Evolutionary conservation across 2,888 invertebrate genomes (phyloP).

Genomic region (Ethmia dodecea): DNA sequence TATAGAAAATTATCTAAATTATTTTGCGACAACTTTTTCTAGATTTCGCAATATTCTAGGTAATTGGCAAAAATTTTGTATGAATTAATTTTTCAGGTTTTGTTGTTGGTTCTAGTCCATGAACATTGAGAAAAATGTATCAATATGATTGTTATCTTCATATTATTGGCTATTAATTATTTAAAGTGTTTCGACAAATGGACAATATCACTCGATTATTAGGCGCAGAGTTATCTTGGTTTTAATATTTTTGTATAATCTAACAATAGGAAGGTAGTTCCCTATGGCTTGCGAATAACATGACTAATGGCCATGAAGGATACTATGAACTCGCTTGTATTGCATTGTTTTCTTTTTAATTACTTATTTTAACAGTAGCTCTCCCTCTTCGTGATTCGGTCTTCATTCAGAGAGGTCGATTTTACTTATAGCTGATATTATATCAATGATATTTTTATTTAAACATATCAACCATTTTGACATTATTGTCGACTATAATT

Average conservation of each 20-base stretch:
- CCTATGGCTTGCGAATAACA: slow-evolving; percentile 75
- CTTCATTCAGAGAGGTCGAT: slow-evolving; percentile 20
- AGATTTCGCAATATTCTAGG: slow-evolving; percentile 27
- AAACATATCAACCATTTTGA: slow-evolving; percentile 26
- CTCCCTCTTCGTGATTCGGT: slow-evolving; percentile 16
- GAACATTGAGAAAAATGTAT: slow-evolving; percentile 59
- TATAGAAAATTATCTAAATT: neutral
- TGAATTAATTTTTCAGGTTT: slow-evolving; percentile 42
- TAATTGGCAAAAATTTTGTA: slow-evolving; percentile 42
- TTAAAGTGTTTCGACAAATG: slow-evolving; percentile 37
- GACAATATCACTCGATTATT: slow-evolving; percentile 38
- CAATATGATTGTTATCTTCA: slow-evolving; percentile 44
- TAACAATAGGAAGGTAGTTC: slow-evolving; percentile 69
- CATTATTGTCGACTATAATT: slow-evolving; percentile 5
- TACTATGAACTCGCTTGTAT: slow-evolving; percentile 68
- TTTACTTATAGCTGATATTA: slow-evolving; percentile 19
- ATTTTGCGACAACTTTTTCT: slow-evolving; percentile 18
- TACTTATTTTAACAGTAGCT: slow-evolving; percentile 25
- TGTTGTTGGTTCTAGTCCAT: slow-evolving; percentile 74
- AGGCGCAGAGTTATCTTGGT: slow-evolving; percentile 54
- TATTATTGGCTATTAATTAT: slow-evolving; percentile 46
- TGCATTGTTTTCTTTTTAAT: slow-evolving; percentile 67
- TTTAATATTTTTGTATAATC: slow-evolving; percentile 64
- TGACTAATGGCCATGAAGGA: slow-evolving; percentile 68
- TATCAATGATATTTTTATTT: slow-evolving; percentile 18